Percentiles rank a stretch among this genome's conserved stretches.
These are phyloP conservation scores for Dermatemys mawii DNA, from an alignment of 2,113 vertebrate genomes.

Conservation along the genomic window DNA sequence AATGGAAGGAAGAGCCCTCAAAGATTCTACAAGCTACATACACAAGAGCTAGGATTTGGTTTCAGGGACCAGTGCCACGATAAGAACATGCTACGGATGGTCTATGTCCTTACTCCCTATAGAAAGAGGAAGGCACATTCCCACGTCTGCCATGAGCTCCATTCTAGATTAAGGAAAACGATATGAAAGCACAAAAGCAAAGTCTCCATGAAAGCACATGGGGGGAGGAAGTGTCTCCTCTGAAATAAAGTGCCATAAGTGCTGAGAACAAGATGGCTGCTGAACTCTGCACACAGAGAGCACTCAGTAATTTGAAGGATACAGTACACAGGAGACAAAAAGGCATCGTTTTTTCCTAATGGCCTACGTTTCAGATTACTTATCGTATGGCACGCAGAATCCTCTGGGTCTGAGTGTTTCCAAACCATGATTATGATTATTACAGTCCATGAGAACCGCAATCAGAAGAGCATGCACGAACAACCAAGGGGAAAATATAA, in stretches of 20 bases:
- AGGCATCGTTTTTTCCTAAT: background rate
- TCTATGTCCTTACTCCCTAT: background rate
- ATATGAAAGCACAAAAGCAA: background rate
- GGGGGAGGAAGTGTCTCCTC: background rate
- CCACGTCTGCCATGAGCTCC: background rate
- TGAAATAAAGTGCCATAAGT: background rate
- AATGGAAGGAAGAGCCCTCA: background rate
- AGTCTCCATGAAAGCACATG: background rate
- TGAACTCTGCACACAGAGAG: background rate
- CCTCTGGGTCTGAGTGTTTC: background rate
- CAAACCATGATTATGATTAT: background rate
- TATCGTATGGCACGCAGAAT: background rate
- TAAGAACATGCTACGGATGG: no score
- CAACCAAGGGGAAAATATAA: background rate
- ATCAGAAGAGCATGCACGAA: background rate
- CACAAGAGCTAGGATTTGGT: background rate
- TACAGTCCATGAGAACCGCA: accelerated
- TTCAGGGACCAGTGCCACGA: background rate
- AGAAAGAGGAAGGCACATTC: background rate
- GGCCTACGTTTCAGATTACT: background rate
- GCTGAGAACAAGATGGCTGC: background rate
- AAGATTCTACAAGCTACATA: background rate
- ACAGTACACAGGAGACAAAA: background rate
- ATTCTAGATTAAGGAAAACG: background rate
- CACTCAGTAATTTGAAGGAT: background rate